A percentile compares a stretch with the other conserved stretches of the same genome.
Evolutionary conservation across 1,140 invertebrate species (phyloP).

Genomic region (Triops longicaudatus): DNA sequence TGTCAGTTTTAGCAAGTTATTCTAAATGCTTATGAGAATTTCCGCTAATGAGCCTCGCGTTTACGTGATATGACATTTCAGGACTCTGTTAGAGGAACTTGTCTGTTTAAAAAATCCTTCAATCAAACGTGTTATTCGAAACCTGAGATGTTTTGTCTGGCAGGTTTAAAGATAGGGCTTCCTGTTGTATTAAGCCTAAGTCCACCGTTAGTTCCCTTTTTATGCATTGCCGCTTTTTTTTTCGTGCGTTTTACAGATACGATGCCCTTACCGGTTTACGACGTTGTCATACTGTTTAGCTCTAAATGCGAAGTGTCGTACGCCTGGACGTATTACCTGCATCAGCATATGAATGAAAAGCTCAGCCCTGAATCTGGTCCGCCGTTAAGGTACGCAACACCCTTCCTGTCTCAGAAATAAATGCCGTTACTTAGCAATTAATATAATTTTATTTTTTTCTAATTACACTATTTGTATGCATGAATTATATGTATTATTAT

Average conservation of each 20-base stretch:
- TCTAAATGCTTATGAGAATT: background rate
- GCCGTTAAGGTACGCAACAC: background rate
- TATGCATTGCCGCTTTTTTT: background rate
- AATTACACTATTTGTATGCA: background rate
- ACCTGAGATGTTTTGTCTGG: background rate
- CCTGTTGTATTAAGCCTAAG: background rate
- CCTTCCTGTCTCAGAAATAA: too few species aligned
- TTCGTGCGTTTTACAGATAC: background rate
- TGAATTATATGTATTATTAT: background rate
- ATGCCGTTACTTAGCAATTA: background rate
- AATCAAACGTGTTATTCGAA: background rate
- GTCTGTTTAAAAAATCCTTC: background rate
- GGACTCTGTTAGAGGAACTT: background rate
- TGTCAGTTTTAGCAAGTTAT: too few species aligned
- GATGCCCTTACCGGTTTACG: background rate
- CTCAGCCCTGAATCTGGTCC: background rate
- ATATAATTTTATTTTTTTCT: background rate
- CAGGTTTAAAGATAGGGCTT: background rate
- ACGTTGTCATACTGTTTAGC: conserved; percentile 27
- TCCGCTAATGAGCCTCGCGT: background rate
- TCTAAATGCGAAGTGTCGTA: conserved; percentile 25
- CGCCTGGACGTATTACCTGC: conserved; percentile 20
- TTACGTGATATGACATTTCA: background rate
- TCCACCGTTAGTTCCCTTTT: background rate
- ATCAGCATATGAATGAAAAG: background rate